Evolutionary conservation across 1,140 invertebrate genomes (phyloP).

Genomic region (Oppia nitens): DNA sequence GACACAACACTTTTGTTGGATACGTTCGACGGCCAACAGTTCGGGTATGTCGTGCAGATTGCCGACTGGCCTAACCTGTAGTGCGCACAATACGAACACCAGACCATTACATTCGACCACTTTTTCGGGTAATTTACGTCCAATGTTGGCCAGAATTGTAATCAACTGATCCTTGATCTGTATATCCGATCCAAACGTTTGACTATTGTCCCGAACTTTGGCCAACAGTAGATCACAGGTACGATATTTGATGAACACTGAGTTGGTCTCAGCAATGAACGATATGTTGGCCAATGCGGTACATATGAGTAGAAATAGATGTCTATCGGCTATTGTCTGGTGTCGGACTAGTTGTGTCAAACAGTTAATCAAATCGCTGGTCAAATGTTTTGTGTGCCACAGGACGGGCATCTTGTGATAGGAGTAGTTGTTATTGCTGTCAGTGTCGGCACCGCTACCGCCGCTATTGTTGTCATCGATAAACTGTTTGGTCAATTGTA

Average conservation of each 20-base stretch:
- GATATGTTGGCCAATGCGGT: slow-evolving; percentile 72
- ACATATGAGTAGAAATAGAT: slow-evolving; percentile 51
- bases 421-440: slow-evolving; percentile 31
- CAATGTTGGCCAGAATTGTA: slow-evolving; percentile 60
- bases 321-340: slow-evolving; percentile 47
- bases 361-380: slow-evolving; percentile 14
- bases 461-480: slow-evolving; percentile 34
- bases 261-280: slow-evolving; percentile 50
- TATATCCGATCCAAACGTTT: slow-evolving; percentile 1
- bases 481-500: slow-evolving; percentile 74
- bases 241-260: slow-evolving; percentile 37
- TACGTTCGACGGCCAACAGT: slow-evolving; percentile 46
- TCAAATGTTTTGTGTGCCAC: neutral
- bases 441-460: neutral
- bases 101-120: slow-evolving; percentile 42
- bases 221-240: slow-evolving; percentile 26
- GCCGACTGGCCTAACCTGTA: slow-evolving; percentile 31
- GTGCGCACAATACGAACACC: slow-evolving; percentile 53
- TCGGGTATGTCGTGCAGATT: slow-evolving; percentile 23
- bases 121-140: slow-evolving; percentile 36
- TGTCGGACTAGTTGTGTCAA: slow-evolving; percentile 34
- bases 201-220: no score
- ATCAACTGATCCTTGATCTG: slow-evolving; percentile 36
- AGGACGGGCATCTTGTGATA: neutral
- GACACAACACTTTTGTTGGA: slow-evolving; percentile 69